These are phyloP conservation scores for Euglossa dilemma DNA, from an alignment of 1,140 invertebrate genomes.

Conservation along the genomic window DNA sequence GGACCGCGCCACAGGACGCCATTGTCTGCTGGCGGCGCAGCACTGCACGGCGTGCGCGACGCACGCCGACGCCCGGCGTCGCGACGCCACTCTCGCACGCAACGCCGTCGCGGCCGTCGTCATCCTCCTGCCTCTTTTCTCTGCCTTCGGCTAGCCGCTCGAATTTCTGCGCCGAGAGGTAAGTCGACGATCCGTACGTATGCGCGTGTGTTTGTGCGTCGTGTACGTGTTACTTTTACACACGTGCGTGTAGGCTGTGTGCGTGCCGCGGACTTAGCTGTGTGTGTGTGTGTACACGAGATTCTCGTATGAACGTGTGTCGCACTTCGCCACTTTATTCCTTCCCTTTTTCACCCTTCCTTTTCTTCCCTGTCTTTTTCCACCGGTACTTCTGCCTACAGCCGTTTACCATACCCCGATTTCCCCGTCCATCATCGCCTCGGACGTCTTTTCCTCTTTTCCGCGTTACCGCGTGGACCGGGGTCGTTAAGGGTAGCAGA, in stretches of 20 bases:
- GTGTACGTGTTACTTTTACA: background rate
- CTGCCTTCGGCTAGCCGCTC: slow-evolving; percentile 35
- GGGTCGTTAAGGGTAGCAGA: background rate
- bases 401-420: background rate
- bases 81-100: slow-evolving; percentile 76
- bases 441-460: background rate
- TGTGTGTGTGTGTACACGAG: background rate
- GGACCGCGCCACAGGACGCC: slow-evolving; percentile 53
- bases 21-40: slow-evolving; percentile 73
- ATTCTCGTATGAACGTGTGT: slow-evolving; percentile 20
- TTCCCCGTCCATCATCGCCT: background rate
- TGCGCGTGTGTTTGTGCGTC: slow-evolving; percentile 22
- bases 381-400: background rate
- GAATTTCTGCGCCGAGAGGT: slow-evolving; percentile 55
- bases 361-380: background rate
- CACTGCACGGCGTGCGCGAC: slow-evolving; percentile 49
- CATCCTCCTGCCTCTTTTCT: slow-evolving; percentile 55
- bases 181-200: slow-evolving; percentile 45
- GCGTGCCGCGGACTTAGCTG: background rate
- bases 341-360: background rate
- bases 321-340: slow-evolving; percentile 14
- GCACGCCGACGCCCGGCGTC: slow-evolving; percentile 71
- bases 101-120: slow-evolving; percentile 67
- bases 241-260: background rate
- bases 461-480: background rate